Conservation (phyloP, 1,140 invertebrate species). For the Cotesia chilonis region DNA sequence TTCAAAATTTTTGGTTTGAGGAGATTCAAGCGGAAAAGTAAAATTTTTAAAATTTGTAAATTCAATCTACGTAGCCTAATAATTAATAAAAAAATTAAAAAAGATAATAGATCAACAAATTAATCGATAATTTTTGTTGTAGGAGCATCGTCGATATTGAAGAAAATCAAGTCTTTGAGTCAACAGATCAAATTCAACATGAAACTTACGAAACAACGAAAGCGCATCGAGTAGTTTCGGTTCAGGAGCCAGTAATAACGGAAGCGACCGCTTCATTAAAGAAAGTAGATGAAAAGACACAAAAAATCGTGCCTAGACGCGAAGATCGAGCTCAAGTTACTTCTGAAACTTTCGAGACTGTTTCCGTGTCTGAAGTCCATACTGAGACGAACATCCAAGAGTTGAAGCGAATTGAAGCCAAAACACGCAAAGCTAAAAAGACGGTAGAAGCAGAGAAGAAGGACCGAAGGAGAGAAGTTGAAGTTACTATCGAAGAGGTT, state of each 20-base stretch:
- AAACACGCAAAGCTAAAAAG: slow-evolving; percentile 52
- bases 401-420: slow-evolving; percentile 55
- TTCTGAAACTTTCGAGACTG: slow-evolving; percentile 57
- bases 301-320: slow-evolving; percentile 54
- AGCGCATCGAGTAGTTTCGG: slow-evolving; percentile 46
- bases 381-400: slow-evolving; percentile 63
- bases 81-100: no score
- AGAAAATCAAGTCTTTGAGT: slow-evolving; percentile 66
- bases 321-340: slow-evolving; percentile 62
- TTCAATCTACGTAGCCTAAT: no score
- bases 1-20: no score
- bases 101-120: neutral
- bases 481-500: slow-evolving; percentile 65
- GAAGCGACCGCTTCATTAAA: slow-evolving; percentile 71
- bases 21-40: no score
- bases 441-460: slow-evolving; percentile 49
- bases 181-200: slow-evolving; percentile 61
- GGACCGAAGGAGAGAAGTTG: slow-evolving; percentile 61
- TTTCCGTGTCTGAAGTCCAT: slow-evolving; percentile 62
- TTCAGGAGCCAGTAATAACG: slow-evolving; percentile 70
- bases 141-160: slow-evolving; percentile 65
- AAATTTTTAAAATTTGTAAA: no score
- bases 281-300: slow-evolving; percentile 69
- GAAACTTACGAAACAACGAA: slow-evolving; percentile 57
- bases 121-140: slow-evolving; percentile 35